Conservation (phyloP, 2,888 invertebrate species). For the Caenorhabditis zanzibari region DNA sequence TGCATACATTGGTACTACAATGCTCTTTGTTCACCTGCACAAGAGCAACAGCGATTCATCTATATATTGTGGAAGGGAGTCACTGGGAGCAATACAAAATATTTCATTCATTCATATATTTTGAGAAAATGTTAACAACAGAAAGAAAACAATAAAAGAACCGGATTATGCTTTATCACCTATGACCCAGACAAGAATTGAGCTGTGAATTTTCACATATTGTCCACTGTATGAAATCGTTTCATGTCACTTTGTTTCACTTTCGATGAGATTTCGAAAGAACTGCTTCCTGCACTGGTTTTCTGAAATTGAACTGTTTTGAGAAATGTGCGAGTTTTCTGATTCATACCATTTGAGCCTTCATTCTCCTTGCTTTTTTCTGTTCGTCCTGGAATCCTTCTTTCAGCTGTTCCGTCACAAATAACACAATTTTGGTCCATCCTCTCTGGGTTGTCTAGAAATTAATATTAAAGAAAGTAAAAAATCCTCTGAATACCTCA, state of each 20-base stretch:
- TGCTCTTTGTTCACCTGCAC: constrained; percentile 55
- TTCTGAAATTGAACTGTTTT: constrained; percentile 36
- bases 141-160: neutral
- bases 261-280: constrained; percentile 54
- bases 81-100: neutral
- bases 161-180: constrained; percentile 33
- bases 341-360: constrained; percentile 37
- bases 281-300: constrained; percentile 49
- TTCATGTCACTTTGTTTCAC: constrained; percentile 58
- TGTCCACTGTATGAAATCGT: constrained; percentile 67
- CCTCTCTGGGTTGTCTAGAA: constrained; percentile 72
- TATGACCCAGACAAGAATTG: constrained; percentile 14
- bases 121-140: constrained; percentile 10
- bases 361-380: constrained; percentile 65
- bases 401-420: constrained; percentile 73
- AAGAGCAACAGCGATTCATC: constrained; percentile 27
- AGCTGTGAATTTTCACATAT: constrained; percentile 39
- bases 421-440: constrained; percentile 77
- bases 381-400: constrained; percentile 74
- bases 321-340: neutral
- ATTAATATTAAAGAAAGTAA: neutral
- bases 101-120: constrained; percentile 15
- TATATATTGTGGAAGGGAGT: constrained; percentile 5
- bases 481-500: constrained; percentile 48
- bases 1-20: constrained; percentile 39